Percentiles rank a stretch among this genome's conserved stretches.
These are phyloP conservation scores for Gallinago solitaria DNA, from an alignment of 2,797 vertebrate genomes.

Conservation along the genomic window DNA sequence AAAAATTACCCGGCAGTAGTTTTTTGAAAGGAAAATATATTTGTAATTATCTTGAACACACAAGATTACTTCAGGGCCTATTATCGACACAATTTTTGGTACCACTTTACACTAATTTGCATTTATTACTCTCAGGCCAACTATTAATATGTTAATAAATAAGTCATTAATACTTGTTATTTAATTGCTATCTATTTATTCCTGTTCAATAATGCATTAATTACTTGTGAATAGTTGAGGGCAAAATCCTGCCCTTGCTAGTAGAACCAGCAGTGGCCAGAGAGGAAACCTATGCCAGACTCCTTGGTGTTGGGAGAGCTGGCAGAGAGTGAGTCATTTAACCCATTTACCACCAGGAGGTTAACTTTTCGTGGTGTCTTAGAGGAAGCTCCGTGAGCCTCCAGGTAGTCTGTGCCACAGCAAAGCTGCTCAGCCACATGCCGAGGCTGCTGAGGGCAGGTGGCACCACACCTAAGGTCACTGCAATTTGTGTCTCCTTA, in stretches of 20 bases:
- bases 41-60: slow-evolving; percentile 74
- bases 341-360: not conserved
- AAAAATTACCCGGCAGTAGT: slow-evolving; percentile 64
- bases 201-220: slow-evolving; percentile 76
- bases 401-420: no score
- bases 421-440: not conserved
- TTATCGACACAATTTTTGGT: slow-evolving; percentile 73
- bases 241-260: slow-evolving; percentile 48
- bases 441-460: not conserved
- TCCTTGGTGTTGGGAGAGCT: rapidly evolving
- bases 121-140: slow-evolving; percentile 74
- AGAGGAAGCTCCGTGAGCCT: not conserved
- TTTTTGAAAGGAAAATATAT: slow-evolving; percentile 69
- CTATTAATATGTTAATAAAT: slow-evolving; percentile 79
- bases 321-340: not conserved
- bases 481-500: not conserved
- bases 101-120: slow-evolving; percentile 73
- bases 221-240: slow-evolving; percentile 73
- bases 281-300: not conserved
- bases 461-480: rapidly evolving
- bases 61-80: slow-evolving; percentile 67
- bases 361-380: not conserved
- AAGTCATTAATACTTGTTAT: slow-evolving; percentile 78
- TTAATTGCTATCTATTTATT: slow-evolving; percentile 81
- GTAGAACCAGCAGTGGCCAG: not conserved